Evolutionary conservation across 2,797 vertebrate genomes (phyloP), one percentile per base, ranked within the genome.

Genomic region (Parotocinclus haroldoi): DNA sequence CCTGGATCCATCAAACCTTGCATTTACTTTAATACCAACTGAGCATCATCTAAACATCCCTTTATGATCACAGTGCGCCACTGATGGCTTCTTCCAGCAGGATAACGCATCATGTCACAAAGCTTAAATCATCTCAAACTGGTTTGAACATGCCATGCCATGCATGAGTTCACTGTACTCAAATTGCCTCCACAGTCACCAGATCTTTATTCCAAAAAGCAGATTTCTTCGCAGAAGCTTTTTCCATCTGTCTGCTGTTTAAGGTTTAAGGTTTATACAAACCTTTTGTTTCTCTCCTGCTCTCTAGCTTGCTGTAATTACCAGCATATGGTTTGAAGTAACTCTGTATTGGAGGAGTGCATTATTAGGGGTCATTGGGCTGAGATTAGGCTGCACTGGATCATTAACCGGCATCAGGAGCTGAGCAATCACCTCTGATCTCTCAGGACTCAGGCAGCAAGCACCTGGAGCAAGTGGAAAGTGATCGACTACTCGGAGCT

Each of bases 241-340:
- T 37, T 49, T 37, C 50, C 66, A 68, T 58, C 56, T 64, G 58
- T 66, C 42, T 63, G 44, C 66, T 71, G 40, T 58, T 68, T 56
- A 72, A 58, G 51, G 36, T n/a, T n/a, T n/a, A n/a, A 58, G 67
- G 71, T 71, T 69, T 56, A 74, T 57, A 63, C 49, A 66, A 66
- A 76, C 75, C 73, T 75, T 77, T 77, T 82, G 73, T 68, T 75
- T 64, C 58, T 66, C 55, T 64, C 63, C 56, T 66, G 67, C 19
- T 66, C 14, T 63, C 49, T 72, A 78, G 69, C 74, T 75, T 73
- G 62, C 69, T 71, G 49, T 70, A 78, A 74, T 80, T 78, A 69
- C 67, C 72, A 72, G 66, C 77, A 79, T 73, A 61, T 68, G 76
- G 77, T 72, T 76, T 42, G 46, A 58, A 72, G 74, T 74, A 76